A percentile compares a stretch with the other conserved stretches of the same genome.
Evolutionary conservation across 2,797 vertebrate species (phyloP).

Genomic region (Aphelocoma californica): DNA sequence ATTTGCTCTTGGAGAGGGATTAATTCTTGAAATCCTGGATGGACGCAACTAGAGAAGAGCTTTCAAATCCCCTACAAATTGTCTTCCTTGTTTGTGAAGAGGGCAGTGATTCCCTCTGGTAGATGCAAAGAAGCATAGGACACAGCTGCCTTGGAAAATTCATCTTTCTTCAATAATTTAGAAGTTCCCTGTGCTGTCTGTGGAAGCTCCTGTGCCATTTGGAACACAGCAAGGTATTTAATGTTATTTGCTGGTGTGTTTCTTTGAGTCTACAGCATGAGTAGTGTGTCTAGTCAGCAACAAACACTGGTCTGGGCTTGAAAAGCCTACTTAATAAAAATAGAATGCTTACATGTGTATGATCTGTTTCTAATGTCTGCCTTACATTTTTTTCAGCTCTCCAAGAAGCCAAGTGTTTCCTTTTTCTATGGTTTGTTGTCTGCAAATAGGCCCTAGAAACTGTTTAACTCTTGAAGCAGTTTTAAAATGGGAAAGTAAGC

Average conservation of each 20-base stretch:
- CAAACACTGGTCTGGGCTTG: not conserved
- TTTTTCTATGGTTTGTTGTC: not conserved
- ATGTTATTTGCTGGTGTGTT: not conserved
- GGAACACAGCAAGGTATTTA: conserved; percentile 53
- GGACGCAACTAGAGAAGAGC: not conserved
- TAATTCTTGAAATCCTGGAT: conserved; percentile 55
- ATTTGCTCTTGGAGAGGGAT: conserved; percentile 47
- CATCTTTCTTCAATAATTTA: not conserved
- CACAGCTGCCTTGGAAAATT: not conserved
- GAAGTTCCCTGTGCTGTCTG: not conserved
- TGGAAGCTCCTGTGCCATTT: not conserved
- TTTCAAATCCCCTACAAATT: conserved; percentile 69
- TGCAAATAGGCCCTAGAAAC: not conserved
- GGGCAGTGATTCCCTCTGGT: not conserved
- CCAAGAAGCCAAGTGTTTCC: not conserved
- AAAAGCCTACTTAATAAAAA: not conserved
- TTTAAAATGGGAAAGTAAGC: not conserved
- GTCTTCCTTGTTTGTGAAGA: not conserved
- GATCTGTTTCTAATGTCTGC: not conserved
- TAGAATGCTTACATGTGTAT: not conserved
- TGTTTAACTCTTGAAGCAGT: not conserved
- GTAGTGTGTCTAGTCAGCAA: not conserved
- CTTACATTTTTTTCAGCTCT: not conserved
- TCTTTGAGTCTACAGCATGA: not conserved
- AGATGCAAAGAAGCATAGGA: not conserved